Evolutionary conservation across 2,797 vertebrate species (phyloP).

Genomic region (Karalla daura): DNA sequence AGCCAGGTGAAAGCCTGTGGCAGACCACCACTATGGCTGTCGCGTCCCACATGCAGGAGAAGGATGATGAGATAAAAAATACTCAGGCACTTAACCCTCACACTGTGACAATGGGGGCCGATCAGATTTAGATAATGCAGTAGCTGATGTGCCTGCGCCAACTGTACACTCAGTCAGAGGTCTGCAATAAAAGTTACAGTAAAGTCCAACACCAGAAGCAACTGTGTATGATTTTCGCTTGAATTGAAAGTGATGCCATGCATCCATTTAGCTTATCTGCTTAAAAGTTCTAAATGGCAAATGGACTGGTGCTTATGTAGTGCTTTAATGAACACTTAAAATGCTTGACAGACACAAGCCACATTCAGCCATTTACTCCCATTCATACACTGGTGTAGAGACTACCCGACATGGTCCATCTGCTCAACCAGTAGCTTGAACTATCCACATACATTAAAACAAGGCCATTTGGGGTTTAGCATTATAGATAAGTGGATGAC

Average conservation of each 20-base stretch:
- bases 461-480: no score
- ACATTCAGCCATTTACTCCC: no score
- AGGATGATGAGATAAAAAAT: slow-evolving; percentile 60
- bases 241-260: not conserved
- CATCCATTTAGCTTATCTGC: not conserved
- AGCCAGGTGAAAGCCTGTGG: slow-evolving; percentile 55
- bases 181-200: not conserved
- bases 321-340: no score
- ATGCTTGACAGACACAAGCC: no score
- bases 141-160: slow-evolving; percentile 7
- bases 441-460: no score
- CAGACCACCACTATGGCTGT: slow-evolving; percentile 57
- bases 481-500: no score
- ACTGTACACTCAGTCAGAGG: not conserved
- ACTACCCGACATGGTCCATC: no score
- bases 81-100: slow-evolving; percentile 49
- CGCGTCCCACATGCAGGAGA: slow-evolving; percentile 40
- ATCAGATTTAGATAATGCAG: slow-evolving; percentile 43
- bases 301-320: no score
- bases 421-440: no score
- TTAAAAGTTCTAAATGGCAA: no score
- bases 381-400: no score
- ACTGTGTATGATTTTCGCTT: not conserved
- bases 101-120: slow-evolving; percentile 22
- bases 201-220: not conserved